Evolutionary conservation across 2,888 invertebrate genomes (phyloP), one percentile per base, ranked within the genome.

Genomic region (Epirrita christyi): DNA sequence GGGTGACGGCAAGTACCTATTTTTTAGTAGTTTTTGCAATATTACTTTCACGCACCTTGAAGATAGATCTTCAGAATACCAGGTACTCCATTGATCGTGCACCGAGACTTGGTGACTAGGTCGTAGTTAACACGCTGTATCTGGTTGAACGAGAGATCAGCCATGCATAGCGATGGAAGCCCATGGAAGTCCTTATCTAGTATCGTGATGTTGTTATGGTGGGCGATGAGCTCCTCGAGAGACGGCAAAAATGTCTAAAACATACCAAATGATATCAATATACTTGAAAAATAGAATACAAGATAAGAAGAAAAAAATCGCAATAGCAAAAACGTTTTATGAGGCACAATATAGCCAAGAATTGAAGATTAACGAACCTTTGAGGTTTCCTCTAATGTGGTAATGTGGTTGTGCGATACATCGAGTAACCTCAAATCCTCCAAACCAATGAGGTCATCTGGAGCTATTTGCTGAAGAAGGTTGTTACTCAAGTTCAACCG

Each of bases 141-240:
- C 73, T 94, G 93, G 81, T 97, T 97, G 74, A 95, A 93, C 2
- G 96, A 96, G 42, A 97, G 88, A 81, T 97, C 96, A 2, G 96
- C 97, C 81, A 95, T 94, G 76, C 97, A 97, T 7, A 97, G 92
- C 1, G 95, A 94, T 0, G 97, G 97, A 61, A 97, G 86, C 0
- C 97, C 97, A 70, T 96, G 96, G 82, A 97, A 97, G 80, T 97
- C 97, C 73, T 95, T 94, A 61, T 96, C 96, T 69, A 97, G 88
- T 43, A 93, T 86, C 3, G 95, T 95, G 47, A 97, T 92, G 65
- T 95, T 94, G 79, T 97, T 97, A 78, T 96, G 94, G 53, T 96
- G 95, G 0, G 96, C 96, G 66, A 95, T 93, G 54, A 97, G 82
- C 71, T 95, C 95, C 80, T 96, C 96, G 66, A 97, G 82, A 36